A percentile compares a stretch with the other conserved stretches of the same genome.
Conservation (phyloP, 2,113 vertebrate species). For the Phainopepla nitens region DNA sequence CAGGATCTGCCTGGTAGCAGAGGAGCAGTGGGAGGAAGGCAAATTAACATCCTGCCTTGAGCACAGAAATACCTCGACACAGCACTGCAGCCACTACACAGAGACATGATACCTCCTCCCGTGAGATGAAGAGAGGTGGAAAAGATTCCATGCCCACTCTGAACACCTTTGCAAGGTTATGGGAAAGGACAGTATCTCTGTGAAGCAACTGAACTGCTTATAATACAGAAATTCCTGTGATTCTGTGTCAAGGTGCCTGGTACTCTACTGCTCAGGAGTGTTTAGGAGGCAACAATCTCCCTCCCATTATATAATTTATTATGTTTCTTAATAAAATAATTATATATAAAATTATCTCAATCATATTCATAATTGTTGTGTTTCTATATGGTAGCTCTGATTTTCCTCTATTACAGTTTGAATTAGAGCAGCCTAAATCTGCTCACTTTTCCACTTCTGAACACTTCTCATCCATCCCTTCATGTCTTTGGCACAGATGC, state of each 20-base stretch:
- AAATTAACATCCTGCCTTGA: not conserved
- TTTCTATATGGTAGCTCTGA: not conserved
- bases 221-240: not conserved
- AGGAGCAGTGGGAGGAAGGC: not conserved
- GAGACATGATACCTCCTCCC: not conserved
- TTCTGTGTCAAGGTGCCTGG: not conserved
- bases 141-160: not conserved
- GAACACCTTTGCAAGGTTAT: not conserved
- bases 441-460: not conserved
- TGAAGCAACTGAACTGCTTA: not conserved
- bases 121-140: not conserved
- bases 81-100: not conserved
- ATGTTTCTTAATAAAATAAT: not conserved
- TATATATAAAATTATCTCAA: not conserved
- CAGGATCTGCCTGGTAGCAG: not conserved
- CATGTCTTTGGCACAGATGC: not conserved
- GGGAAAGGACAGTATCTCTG: not conserved
- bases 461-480: not conserved
- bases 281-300: not conserved
- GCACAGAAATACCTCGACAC: not conserved
- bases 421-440: not conserved
- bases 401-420: not conserved
- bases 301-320: not conserved
- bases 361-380: not conserved
- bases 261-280: not conserved